A percentile compares a stretch with the other conserved stretches of the same genome.
Evolutionary conservation across 2,113 vertebrate species (phyloP).

Genomic region (Kobus ellipsiprymnus): DNA sequence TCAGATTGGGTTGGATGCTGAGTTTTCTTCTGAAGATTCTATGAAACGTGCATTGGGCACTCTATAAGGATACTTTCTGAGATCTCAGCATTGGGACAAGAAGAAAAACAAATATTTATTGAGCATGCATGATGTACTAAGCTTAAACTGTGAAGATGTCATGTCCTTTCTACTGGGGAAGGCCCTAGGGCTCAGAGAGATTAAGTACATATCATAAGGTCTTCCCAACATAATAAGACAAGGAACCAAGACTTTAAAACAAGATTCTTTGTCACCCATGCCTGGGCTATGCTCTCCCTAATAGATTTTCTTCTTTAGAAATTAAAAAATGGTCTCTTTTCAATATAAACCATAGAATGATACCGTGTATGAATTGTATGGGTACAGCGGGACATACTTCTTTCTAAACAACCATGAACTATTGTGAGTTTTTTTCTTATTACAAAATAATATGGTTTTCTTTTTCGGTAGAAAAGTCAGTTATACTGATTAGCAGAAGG

Average conservation of each 20-base stretch:
- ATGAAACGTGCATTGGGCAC: not conserved
- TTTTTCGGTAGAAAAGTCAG: not conserved
- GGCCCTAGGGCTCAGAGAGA: not conserved
- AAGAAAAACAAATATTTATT: not conserved
- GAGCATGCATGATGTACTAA: not conserved
- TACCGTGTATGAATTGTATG: not conserved
- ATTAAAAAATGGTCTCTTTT: not conserved
- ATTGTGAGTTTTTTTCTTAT: not conserved
- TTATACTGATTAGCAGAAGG: not conserved
- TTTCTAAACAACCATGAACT: not conserved
- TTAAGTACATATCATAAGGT: not conserved
- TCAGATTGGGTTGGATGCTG: not conserved
- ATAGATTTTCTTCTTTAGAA: not conserved
- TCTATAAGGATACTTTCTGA: not conserved
- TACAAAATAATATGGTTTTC: not conserved
- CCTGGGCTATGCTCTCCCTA: not conserved
- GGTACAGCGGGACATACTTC: not conserved
- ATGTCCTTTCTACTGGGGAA: fast-evolving
- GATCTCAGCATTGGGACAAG: not conserved
- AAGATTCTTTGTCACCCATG: not conserved
- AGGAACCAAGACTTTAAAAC: not conserved
- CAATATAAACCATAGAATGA: not conserved
- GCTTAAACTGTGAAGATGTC: not conserved
- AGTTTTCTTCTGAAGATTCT: not conserved
- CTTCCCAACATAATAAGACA: not conserved